phyloP scores from a whole-genome alignment of 2,797 vertebrate species.

The Tenualosa thibaudeaui region DNA sequence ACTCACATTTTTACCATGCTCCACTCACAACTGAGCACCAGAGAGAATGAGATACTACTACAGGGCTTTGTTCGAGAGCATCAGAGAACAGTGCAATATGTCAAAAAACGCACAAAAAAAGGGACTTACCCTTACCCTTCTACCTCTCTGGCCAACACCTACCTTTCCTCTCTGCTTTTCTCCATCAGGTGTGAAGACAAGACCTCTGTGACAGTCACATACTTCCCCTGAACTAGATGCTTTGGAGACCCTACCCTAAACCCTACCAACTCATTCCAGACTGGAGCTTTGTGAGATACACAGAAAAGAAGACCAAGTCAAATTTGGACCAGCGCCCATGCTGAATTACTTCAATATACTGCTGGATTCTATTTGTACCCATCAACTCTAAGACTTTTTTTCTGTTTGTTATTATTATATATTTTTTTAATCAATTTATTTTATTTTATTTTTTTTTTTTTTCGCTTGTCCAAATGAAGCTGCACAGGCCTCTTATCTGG shows the following conservation, averaged over 20 bases:
- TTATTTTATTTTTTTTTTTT: conserved; percentile 35
- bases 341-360: conserved; percentile 1
- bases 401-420: conserved; percentile 5
- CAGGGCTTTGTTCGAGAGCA: background rate
- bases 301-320: background rate
- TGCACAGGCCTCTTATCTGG: conserved; percentile 39
- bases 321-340: background rate
- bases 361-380: conserved; percentile 17
- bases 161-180: conserved; percentile 26
- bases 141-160: conserved; percentile 4
- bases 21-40: conserved; percentile 25
- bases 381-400: background rate
- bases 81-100: background rate
- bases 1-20: conserved; percentile 35
- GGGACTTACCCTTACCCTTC: background rate
- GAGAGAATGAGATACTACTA: conserved; percentile 3
- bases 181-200: background rate
- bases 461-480: conserved; percentile 47
- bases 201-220: background rate
- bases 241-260: background rate
- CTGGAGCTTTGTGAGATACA: conserved; percentile 10
- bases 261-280: background rate
- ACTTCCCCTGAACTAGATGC: background rate
- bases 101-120: background rate
- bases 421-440: conserved; percentile 45